Evolutionary conservation across 2,888 invertebrate genomes (phyloP).

Genomic region (Colostygia pectinataria): DNA sequence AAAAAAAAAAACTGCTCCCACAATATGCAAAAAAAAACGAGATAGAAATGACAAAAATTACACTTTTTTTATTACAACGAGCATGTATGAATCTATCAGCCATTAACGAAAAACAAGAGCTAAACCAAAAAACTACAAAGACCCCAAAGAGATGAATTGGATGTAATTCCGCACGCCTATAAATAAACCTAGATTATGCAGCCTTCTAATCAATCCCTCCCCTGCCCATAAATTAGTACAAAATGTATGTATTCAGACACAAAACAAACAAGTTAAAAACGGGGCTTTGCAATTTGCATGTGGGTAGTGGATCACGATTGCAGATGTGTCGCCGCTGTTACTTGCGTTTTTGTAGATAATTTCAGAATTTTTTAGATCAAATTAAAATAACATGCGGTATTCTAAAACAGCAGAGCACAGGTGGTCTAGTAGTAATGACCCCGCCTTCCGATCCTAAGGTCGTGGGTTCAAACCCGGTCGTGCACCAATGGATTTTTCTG

Average conservation of each 20-base stretch:
- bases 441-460: too few species aligned
- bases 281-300: slow-evolving; percentile 76
- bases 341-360: slow-evolving; percentile 24
- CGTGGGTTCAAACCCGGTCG: too few species aligned
- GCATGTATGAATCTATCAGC: too few species aligned
- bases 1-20: too few species aligned
- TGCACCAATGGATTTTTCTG: too few species aligned
- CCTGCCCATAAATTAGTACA: slow-evolving; percentile 41
- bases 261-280: slow-evolving; percentile 77
- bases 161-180: slow-evolving; percentile 19
- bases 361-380: too few species aligned
- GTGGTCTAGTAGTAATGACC: too few species aligned
- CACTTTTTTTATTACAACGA: too few species aligned
- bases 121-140: slow-evolving; percentile 11
- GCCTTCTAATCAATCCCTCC: slow-evolving; percentile 42
- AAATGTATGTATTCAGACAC: slow-evolving; percentile 51
- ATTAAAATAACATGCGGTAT: too few species aligned
- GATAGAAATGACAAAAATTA: too few species aligned
- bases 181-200: slow-evolving; percentile 36
- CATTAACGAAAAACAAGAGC: neutral
- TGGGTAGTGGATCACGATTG: slow-evolving; percentile 58
- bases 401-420: too few species aligned
- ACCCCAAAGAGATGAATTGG: slow-evolving; percentile 1
- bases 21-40: too few species aligned
- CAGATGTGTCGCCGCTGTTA: slow-evolving; percentile 61